Base-by-base conservation (phyloP, 2,888 invertebrate genomes). In the Brachypterus glaber region DNA sequence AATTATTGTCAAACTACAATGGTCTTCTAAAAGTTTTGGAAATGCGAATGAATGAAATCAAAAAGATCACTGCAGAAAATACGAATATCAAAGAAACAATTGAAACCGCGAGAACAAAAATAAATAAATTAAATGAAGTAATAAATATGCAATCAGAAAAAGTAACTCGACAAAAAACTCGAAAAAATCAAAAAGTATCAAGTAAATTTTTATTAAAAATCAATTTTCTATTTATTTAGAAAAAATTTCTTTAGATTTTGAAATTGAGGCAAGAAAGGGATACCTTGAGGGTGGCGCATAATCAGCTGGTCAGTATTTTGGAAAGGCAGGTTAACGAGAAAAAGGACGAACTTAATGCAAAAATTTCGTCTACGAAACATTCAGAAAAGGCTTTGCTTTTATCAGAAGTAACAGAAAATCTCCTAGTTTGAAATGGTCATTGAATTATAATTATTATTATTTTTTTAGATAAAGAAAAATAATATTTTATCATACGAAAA, bases 21-120 rank as follows among this genome's bases (percentile, higher is more conserved):
- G 59, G 60, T 17, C 43, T 63, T 15, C 43, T 63, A 9, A 60
- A 60, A 50, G 43, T 61, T 9, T 34, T 63, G 5, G 58, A 60
- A 30, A 37, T 53, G 15, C 54, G 56, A 49, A 53, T 52, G 18
- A 51, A 51, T 15, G 63, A 62, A 40, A 47, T 57, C 11, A 48
- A 56, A 33, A 58, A 54, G 46, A 51, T 54, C 11, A 49, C 54
- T 27, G 47, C 48, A 7, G 60, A 62, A 39, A 62, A 60, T 40
- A 48, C 46, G 3, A 39, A 32, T 11, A 41, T 60, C 5, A 49
- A 51, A 30, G 47, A 53, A 13, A 54, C 59, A 42, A 46, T 53
- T 42, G 39, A 57, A 40, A 41, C 47, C 7, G 30, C 53, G 17
- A 48, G 42, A n/a, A n/a, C n/a, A n/a, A n/a, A n/a, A n/a, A n/a